Evolutionary conservation across 1,140 invertebrate genomes (phyloP).

Genomic region (Neodiprion fabricii): DNA sequence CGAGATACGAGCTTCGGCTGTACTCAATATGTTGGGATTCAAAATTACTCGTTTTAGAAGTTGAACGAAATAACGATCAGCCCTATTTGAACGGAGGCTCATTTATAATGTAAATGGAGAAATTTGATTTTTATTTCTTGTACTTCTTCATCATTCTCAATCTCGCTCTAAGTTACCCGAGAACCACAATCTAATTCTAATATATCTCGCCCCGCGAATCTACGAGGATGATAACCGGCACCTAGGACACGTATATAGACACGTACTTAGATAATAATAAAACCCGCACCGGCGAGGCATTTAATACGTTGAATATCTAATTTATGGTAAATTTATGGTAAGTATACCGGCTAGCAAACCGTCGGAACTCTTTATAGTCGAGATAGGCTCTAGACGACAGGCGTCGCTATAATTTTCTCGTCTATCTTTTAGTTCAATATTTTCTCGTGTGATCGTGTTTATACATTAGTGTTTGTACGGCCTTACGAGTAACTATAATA

Average conservation of each 20-base stretch:
- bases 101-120: too few relatives aligned
- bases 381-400: neutral
- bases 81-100: too few relatives aligned
- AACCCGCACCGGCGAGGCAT: neutral
- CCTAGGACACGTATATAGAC: neutral
- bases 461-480: neutral
- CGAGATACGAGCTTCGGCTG: too few relatives aligned
- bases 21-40: too few relatives aligned
- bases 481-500: neutral
- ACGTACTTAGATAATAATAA: slow-evolving; percentile 14
- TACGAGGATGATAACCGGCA: too few relatives aligned
- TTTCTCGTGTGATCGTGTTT: neutral
- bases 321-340: neutral
- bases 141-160: too few relatives aligned
- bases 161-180: too few relatives aligned
- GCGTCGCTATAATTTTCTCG: neutral
- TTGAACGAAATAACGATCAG: too few relatives aligned
- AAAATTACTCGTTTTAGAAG: too few relatives aligned
- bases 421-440: slow-evolving; percentile 5
- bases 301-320: slow-evolving; percentile 7
- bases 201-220: too few relatives aligned
- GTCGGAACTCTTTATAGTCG: slow-evolving; percentile 6
- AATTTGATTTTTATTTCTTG: too few relatives aligned
- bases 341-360: neutral
- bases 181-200: too few relatives aligned